Percentiles rank a stretch among this genome's conserved stretches.
These are phyloP conservation scores for Oryzias curvinotus DNA, from an alignment of 2,113 vertebrate species.

Conservation along the genomic window DNA sequence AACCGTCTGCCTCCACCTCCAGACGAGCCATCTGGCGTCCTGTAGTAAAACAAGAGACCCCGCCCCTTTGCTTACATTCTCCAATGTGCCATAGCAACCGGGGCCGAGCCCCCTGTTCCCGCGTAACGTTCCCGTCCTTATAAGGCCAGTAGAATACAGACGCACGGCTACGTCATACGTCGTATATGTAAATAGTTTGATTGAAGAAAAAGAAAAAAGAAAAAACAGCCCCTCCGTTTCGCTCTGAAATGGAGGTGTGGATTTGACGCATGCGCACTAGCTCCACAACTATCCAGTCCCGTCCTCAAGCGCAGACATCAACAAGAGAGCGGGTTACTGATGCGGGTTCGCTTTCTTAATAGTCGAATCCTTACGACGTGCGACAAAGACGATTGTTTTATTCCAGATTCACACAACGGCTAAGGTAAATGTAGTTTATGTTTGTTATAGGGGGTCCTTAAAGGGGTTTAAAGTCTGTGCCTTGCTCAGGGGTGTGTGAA, in stretches of 20 bases:
- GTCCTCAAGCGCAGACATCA: slow-evolving; percentile 75
- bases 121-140: slow-evolving; percentile 85
- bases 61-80: slow-evolving; percentile 67
- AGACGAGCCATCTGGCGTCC: slow-evolving; percentile 70
- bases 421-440: slow-evolving; percentile 53
- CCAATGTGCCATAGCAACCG: slow-evolving; percentile 78
- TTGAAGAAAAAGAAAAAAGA: slow-evolving; percentile 82
- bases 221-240: slow-evolving; percentile 39
- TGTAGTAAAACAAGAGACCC: slow-evolving; percentile 66
- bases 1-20: slow-evolving; percentile 49
- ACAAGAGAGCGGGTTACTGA: slow-evolving; percentile 70
- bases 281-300: slow-evolving; percentile 69
- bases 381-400: slow-evolving; percentile 29
- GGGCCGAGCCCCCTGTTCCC: slow-evolving; percentile 81
- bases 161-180: slow-evolving; percentile 78
- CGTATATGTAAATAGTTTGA: slow-evolving; percentile 77
- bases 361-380: slow-evolving; percentile 43
- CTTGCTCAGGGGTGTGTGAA: slow-evolving; percentile 20
- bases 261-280: slow-evolving; percentile 79
- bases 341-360: slow-evolving; percentile 58
- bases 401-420: slow-evolving; percentile 19
- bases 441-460: background rate
- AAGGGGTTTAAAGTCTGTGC: slow-evolving; percentile 16
- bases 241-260: slow-evolving; percentile 81
- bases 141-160: slow-evolving; percentile 82